These are phyloP conservation scores for Lytechinus variegatus DNA, from an alignment of 35 echinoderm and acorn worm genomes.

Conservation along the genomic window DNA sequence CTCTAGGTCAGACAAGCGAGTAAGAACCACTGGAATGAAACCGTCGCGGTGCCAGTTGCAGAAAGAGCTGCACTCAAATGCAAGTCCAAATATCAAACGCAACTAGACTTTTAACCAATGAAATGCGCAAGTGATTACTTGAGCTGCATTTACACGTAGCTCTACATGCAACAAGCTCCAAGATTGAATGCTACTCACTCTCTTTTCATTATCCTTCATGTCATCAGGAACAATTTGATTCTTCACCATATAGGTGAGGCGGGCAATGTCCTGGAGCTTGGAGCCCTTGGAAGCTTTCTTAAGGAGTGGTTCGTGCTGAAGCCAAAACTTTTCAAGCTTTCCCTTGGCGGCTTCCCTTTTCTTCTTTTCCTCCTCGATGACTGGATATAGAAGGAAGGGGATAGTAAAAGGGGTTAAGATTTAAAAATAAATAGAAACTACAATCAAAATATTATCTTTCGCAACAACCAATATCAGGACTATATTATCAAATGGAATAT, in stretches of 20 bases:
- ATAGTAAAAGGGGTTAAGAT: not conserved
- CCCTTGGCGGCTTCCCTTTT: slow-evolving; percentile 47
- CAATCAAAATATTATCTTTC: no score
- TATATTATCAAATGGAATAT: not conserved
- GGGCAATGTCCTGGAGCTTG: slow-evolving; percentile 84
- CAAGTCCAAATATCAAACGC: no score
- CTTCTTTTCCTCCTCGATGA: slow-evolving; percentile 73
- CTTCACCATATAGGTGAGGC: slow-evolving; percentile 83
- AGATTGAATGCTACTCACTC: slow-evolving; percentile 49
- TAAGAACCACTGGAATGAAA: no score
- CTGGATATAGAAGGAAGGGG: slow-evolving; percentile 37
- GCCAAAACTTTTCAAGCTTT: slow-evolving; percentile 85
- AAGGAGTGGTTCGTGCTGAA: slow-evolving; percentile 84
- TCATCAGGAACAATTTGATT: slow-evolving; percentile 77
- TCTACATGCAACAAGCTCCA: no score
- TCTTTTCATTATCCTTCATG: slow-evolving; percentile 81
- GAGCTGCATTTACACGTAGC: no score
- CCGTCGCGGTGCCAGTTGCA: no score
- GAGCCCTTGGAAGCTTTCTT: slow-evolving; percentile 67
- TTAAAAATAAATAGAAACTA: not conserved
- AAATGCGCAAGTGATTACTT: no score
- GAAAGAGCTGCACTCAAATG: no score
- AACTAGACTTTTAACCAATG: no score
- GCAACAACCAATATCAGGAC: not conserved
- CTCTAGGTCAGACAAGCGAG: no score